These are phyloP conservation scores for Cremastinae sp. DNA, from an alignment of 2,888 invertebrate genomes.

Conservation along the genomic window DNA sequence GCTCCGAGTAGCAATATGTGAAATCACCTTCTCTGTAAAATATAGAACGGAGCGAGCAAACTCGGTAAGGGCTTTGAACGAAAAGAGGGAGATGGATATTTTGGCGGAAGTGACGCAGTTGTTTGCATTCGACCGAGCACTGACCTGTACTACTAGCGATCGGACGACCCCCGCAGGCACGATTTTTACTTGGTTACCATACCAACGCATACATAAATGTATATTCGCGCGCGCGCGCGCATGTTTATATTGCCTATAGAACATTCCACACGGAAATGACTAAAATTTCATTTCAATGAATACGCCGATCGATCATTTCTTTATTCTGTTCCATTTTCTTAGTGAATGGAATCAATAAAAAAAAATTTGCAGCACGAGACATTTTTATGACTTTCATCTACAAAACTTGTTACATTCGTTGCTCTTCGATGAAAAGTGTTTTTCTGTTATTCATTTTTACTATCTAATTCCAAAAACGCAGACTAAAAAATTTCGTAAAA, in stretches of 20 bases:
- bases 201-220: not conserved
- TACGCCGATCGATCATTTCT: conserved; percentile 19
- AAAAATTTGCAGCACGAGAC: conserved; percentile 1
- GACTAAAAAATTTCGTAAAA: too few relatives aligned
- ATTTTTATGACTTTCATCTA: too few relatives aligned
- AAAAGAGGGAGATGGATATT: conserved; percentile 23
- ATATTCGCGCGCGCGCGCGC: not conserved
- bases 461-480: too few relatives aligned
- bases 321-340: not conserved
- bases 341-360: conserved; percentile 11
- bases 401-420: too few relatives aligned
- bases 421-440: too few relatives aligned
- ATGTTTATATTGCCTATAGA: not conserved
- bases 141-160: conserved; percentile 46
- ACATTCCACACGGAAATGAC: not conserved
- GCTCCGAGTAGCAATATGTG: too few relatives aligned
- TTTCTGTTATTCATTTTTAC: too few relatives aligned
- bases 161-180: conserved; percentile 23
- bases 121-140: conserved; percentile 28
- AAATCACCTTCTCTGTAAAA: not conserved
- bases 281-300: not conserved
- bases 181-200: conserved; percentile 16
- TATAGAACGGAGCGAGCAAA: conserved; percentile 23
- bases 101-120: conserved; percentile 7
- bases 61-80: conserved; percentile 27